Evolutionary conservation across 2,888 invertebrate species (phyloP), one percentile per base, ranked within the genome.

Genomic region (Andrena camellia): DNA sequence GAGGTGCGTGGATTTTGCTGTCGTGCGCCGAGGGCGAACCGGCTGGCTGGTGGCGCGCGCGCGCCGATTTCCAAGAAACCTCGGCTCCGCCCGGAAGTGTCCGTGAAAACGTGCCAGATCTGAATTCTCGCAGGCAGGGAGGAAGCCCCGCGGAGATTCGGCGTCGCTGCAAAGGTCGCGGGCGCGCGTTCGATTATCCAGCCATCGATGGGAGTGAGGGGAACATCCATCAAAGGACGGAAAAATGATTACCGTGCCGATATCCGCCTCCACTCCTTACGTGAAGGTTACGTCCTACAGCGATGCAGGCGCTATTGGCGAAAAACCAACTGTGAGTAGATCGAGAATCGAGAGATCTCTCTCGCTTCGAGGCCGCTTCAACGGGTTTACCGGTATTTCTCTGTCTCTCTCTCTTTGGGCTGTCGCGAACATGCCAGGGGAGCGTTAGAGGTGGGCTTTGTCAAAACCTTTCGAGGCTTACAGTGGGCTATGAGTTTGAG

Each of bases 221-320:
- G 31, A n/a, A 57, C 29, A 63, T 6, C 20, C 26, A 57, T 26
- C 7, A 33, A 54, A 81, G 26, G 54, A 13, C 71, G 66, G 64
- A 74, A 90, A 81, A 76, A 94, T 94, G 94, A 94, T 93, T 76
- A 93, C 93, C 63, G 88, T 93, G 78, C 93, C 94, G 83, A 90
- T 93, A 63, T 90, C 91, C 68, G 84, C 90, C 57, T 92, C 93
- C 70, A 92, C 92, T 82, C 93, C 93, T 70, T 93, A 93, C 89
- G 86, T 90, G 84, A 93, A 91, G 76, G 90, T 92, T 72, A 91
- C 92, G 60, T 93, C 94, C 69, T 92, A 91, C 88, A 93, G 93
- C 88, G 94, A 94, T 87, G 92, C 93, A 29, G 93, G 93, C 87
- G 88, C 90, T 42, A 88, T 94, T 74, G 90, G 81, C 83, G 93